Evolutionary conservation across 2,888 invertebrate genomes (phyloP).

Genomic region (Melinaea menophilus): DNA sequence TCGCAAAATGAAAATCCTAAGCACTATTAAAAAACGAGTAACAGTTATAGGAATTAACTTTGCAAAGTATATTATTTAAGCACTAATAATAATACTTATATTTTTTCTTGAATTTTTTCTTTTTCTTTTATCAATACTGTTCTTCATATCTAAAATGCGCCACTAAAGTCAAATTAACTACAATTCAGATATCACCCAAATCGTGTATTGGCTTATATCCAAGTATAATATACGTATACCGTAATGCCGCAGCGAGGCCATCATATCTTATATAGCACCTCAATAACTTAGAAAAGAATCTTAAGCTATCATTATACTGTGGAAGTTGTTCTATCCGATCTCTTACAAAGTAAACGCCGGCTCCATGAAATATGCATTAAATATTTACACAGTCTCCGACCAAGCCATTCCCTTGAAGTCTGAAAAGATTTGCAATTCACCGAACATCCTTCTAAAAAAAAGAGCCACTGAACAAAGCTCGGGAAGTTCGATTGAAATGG

Average conservation of each 20-base stretch:
- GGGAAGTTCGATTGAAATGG: constrained; percentile 61
- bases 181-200: too few relatives aligned
- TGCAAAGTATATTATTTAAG: too few relatives aligned
- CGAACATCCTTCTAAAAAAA: constrained; percentile 69
- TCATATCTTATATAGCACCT: constrained; percentile 4
- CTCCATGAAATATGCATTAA: constrained; percentile 76
- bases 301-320: constrained; percentile 27
- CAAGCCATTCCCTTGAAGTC: constrained; percentile 66
- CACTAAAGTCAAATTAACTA: too few relatives aligned
- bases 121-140: too few relatives aligned
- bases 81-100: too few relatives aligned
- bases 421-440: constrained; percentile 75
- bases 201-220: too few relatives aligned
- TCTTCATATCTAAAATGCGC: too few relatives aligned
- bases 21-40: too few relatives aligned
- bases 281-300: constrained; percentile 16
- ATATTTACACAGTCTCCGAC: constrained; percentile 69
- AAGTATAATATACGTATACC: too few relatives aligned
- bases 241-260: neutral
- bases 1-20: too few relatives aligned
- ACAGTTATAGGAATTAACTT: too few relatives aligned
- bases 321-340: constrained; percentile 58
- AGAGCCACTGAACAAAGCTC: constrained; percentile 58
- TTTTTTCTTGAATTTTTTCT: too few relatives aligned
- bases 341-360: constrained; percentile 67